phyloP scores from a whole-genome alignment of 1,140 invertebrate species.

The Proales similis region DNA sequence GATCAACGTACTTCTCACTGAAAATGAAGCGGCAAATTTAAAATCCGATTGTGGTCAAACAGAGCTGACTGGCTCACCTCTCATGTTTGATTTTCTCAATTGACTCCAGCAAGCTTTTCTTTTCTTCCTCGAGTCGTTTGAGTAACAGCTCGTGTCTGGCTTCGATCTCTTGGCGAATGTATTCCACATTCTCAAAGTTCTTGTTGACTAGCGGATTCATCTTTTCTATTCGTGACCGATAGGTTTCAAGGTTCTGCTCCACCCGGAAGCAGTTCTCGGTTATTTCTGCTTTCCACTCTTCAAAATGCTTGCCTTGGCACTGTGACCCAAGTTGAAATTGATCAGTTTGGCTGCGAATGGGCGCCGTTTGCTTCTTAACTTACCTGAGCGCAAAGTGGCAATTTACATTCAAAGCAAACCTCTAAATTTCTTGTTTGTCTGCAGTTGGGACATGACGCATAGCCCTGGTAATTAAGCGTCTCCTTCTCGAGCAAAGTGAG shows the following conservation, averaged over 20 bases:
- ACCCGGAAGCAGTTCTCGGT: constrained; percentile 13
- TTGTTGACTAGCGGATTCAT: constrained; percentile 1
- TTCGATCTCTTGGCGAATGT: constrained; percentile 13
- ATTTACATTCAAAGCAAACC: constrained; percentile 31
- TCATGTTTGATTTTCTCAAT: constrained; percentile 27
- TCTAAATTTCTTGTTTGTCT: constrained; percentile 36
- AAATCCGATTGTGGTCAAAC: neutral
- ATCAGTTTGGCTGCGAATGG: constrained; percentile 1
- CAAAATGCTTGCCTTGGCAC: constrained; percentile 32
- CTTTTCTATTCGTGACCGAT: constrained; percentile 11
- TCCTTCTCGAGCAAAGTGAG: constrained; percentile 27
- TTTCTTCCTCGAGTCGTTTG: constrained; percentile 28
- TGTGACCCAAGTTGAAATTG: constrained; percentile 17
- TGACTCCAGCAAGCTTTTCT: neutral
- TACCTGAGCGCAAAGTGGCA: constrained; percentile 17
- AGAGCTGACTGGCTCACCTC: neutral
- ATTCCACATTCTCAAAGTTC: constrained; percentile 30
- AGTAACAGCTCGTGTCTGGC: neutral
- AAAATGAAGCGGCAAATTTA: neutral
- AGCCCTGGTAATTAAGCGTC: constrained; percentile 26
- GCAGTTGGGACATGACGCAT: constrained; percentile 20
- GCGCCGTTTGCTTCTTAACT: neutral
- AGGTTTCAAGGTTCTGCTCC: constrained; percentile 2
- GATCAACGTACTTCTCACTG: constrained; percentile 21
- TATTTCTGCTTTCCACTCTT: constrained; percentile 18